Conservation (phyloP, 2,888 invertebrate species). For the Eumerus sabulonum region DNA sequence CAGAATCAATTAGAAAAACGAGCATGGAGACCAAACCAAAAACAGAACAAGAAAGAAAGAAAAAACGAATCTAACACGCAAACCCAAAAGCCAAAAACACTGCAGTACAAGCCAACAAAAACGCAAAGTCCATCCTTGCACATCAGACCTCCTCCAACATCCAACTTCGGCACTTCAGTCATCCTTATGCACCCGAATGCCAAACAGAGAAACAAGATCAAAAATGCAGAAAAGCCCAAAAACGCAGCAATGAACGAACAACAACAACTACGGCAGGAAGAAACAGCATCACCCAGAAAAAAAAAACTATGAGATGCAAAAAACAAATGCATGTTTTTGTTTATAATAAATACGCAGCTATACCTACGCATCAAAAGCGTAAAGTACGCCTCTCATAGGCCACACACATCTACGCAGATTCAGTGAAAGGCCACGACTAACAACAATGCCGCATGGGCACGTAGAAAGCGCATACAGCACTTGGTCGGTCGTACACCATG, state of each 20-base stretch:
- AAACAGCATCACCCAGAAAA: too few species aligned
- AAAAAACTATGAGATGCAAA: too few species aligned
- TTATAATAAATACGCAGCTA: slow-evolving; percentile 67
- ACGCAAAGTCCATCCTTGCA: slow-evolving; percentile 18
- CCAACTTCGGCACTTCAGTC: slow-evolving; percentile 34
- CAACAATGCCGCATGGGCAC: slow-evolving; percentile 22
- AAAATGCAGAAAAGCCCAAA: too few species aligned
- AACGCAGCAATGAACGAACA: too few species aligned
- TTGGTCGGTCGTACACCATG: slow-evolving; percentile 36
- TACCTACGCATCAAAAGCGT: slow-evolving; percentile 34
- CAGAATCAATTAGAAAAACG: background rate
- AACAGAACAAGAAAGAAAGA: too few species aligned
- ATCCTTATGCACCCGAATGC: slow-evolving; percentile 24
- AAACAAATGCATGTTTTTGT: slow-evolving; percentile 49
- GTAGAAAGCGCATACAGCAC: too few species aligned
- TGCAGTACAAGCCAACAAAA: background rate
- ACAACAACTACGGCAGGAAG: background rate
- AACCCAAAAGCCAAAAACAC: background rate
- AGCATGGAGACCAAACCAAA: background rate
- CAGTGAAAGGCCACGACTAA: slow-evolving; percentile 66
- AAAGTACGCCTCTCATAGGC: slow-evolving; percentile 67
- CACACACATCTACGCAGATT: slow-evolving; percentile 67
- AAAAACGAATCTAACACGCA: too few species aligned
- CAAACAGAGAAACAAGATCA: slow-evolving; percentile 1
- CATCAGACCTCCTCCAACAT: slow-evolving; percentile 25